Conservation (phyloP, 2,888 invertebrate genomes). For the Zelleria hepariella region DNA sequence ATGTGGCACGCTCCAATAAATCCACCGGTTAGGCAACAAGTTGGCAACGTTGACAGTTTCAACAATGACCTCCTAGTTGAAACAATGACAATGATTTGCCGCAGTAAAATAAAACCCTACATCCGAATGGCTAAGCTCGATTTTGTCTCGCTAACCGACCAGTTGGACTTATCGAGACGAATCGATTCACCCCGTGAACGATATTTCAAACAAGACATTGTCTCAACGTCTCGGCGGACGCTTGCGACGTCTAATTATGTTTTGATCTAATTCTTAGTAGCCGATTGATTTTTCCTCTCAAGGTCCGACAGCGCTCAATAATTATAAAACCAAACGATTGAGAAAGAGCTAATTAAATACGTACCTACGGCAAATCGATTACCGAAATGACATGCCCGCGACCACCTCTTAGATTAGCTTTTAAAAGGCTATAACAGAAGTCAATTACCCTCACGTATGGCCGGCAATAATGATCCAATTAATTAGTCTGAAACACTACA, state of each 20-base stretch:
- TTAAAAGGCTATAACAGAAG: background rate
- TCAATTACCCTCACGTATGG: constrained; percentile 34
- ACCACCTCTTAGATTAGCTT: background rate
- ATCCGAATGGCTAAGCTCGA: constrained; percentile 31
- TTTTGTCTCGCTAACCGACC: constrained; percentile 42
- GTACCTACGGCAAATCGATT: constrained; percentile 4
- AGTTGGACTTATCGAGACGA: constrained; percentile 41
- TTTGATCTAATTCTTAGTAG: constrained; percentile 43
- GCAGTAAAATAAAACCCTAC: constrained; percentile 29
- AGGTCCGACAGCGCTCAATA: constrained; percentile 7
- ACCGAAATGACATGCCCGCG: background rate
- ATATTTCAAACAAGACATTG: constrained; percentile 45
- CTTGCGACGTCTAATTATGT: constrained; percentile 39
- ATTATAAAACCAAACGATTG: background rate
- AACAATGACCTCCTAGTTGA: constrained; percentile 41
- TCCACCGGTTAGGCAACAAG: constrained; percentile 51
- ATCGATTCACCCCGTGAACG: constrained; percentile 54
- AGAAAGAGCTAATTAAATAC: constrained; percentile 3
- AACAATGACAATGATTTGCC: constrained; percentile 49
- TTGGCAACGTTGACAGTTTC: constrained; percentile 46
- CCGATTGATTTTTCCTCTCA: constrained; percentile 29
- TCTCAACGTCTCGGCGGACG: constrained; percentile 43
- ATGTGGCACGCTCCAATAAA: constrained; percentile 62
- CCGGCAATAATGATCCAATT: constrained; percentile 47
- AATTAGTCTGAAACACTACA: constrained; percentile 47